Conservation (phyloP, 2,797 vertebrate species). For the Periophthalmus magnuspinnatus region DNA sequence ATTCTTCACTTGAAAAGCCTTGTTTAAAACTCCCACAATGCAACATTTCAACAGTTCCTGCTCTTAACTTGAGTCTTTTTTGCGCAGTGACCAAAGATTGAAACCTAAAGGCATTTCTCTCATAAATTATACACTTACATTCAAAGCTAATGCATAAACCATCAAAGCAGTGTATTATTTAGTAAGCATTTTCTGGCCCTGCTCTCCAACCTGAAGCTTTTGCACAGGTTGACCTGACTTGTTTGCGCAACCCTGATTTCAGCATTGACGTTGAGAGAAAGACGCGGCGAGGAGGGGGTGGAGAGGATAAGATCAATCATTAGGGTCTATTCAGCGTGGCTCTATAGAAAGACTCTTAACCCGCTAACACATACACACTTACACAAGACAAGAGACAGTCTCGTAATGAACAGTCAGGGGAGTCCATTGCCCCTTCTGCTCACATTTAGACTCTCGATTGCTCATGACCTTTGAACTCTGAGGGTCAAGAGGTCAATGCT, state of each 20-base stretch:
- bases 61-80: conserved; percentile 1
- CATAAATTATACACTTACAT: background rate
- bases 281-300: conserved; percentile 32
- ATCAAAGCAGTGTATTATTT: conserved; percentile 4
- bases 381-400: conserved; percentile 32
- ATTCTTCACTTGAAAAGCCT: background rate
- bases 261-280: conserved; percentile 57
- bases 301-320: conserved; percentile 69
- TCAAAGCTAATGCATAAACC: background rate
- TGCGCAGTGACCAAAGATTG: background rate
- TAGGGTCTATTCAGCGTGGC: conserved; percentile 67
- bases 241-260: conserved; percentile 62
- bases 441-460: conserved; percentile 72
- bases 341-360: conserved; percentile 68
- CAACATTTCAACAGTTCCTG: background rate
- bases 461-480: conserved; percentile 64
- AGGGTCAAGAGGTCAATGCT: conserved; percentile 60
- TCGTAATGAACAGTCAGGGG: conserved; percentile 75
- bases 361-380: conserved; percentile 62
- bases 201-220: conserved; percentile 30
- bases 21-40: background rate
- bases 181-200: conserved; percentile 12
- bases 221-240: conserved; percentile 23
- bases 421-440: conserved; percentile 75
- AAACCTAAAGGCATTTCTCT: background rate